phyloP scores from a whole-genome alignment of 2,888 invertebrate genomes.

The Dryadula phaetusa region DNA sequence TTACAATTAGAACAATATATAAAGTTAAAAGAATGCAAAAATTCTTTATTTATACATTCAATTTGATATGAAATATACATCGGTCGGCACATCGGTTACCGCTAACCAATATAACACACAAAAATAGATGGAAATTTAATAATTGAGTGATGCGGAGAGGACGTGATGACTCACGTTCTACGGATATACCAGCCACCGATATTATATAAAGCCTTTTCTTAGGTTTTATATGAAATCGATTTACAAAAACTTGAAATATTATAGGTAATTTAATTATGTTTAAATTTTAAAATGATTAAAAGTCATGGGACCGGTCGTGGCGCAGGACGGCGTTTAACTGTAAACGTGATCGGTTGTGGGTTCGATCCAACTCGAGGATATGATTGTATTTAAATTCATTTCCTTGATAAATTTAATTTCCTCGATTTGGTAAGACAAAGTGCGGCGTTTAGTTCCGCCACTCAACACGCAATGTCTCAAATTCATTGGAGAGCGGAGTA shows the following conservation, averaged over 20 bases:
- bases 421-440: no score
- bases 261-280: background rate
- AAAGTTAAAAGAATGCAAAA: background rate
- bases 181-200: background rate
- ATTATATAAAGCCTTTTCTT: background rate
- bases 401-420: no score
- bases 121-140: slow-evolving; percentile 19
- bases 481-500: no score
- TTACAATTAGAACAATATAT: no score
- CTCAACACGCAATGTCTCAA: no score
- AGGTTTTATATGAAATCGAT: background rate
- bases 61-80: background rate
- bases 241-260: background rate
- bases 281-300: no score
- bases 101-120: slow-evolving; percentile 6
- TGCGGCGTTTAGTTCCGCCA: no score
- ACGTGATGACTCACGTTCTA: background rate
- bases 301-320: no score
- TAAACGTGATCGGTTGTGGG: no score
- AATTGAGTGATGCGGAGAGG: slow-evolving; percentile 18
- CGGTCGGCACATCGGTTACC: background rate
- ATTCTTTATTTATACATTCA: background rate
- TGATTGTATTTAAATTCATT: no score
- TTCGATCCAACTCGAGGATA: no score
- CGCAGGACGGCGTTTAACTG: no score